phyloP scores from a whole-genome alignment of 2,113 vertebrate species.

The Pleuronectes platessa region DNA sequence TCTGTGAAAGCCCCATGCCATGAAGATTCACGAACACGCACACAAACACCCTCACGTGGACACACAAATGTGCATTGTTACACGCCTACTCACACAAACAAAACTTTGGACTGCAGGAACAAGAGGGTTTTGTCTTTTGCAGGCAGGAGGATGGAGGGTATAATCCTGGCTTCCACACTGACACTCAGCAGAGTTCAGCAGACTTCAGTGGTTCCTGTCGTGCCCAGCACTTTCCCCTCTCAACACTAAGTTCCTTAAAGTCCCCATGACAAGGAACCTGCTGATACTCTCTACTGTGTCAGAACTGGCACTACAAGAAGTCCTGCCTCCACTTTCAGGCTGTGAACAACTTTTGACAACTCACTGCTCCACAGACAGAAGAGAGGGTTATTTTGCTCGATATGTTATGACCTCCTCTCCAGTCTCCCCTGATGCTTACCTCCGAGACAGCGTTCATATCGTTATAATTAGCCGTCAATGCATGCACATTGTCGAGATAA shows the following conservation, averaged over 20 bases:
- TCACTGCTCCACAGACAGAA: constrained; percentile 44
- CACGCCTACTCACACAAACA: constrained; percentile 63
- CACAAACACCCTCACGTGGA: constrained; percentile 12
- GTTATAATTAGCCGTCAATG: constrained; percentile 48
- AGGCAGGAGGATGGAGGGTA: constrained; percentile 68
- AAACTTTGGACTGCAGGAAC: constrained; percentile 67
- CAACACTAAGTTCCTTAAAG: constrained; percentile 73
- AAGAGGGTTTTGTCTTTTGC: constrained; percentile 68
- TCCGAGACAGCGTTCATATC: constrained; percentile 45
- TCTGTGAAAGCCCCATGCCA: constrained; percentile 63
- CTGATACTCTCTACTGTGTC: constrained; percentile 57
- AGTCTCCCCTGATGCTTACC: constrained; percentile 38
- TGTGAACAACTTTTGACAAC: constrained; percentile 37
- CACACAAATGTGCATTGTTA: constrained; percentile 42
- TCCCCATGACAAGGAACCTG: constrained; percentile 74
- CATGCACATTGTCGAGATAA: constrained; percentile 54
- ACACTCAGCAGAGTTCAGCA: constrained; percentile 76
- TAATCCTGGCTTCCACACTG: constrained; percentile 73
- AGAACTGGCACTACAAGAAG: constrained; percentile 45
- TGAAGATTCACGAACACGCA: constrained; percentile 30
- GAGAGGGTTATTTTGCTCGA: constrained; percentile 40
- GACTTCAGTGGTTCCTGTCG: constrained; percentile 70
- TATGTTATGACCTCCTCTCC: constrained; percentile 17
- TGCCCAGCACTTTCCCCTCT: constrained; percentile 75
- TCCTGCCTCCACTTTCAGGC: constrained; percentile 48